A percentile compares a stretch with the other conserved stretches of the same genome.
These are phyloP conservation scores for Tortrix viridana DNA, from an alignment of 2,888 invertebrate species.

Conservation along the genomic window DNA sequence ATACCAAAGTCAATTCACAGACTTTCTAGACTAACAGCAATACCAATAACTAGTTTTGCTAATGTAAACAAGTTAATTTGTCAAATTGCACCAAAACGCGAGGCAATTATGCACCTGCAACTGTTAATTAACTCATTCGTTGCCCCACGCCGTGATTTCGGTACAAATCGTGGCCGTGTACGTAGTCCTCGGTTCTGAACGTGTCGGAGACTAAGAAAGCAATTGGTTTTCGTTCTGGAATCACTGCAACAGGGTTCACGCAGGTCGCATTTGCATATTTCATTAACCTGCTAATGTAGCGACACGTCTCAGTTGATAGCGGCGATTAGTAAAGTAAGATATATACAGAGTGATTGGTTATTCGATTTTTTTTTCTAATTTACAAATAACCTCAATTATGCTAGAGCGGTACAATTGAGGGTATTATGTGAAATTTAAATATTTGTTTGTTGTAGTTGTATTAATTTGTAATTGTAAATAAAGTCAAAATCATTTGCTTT, in stretches of 20 bases:
- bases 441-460: too few species aligned
- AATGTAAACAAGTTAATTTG: conserved; percentile 21
- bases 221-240: conserved; percentile 31
- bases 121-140: neutral
- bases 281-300: conserved; percentile 20
- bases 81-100: conserved; percentile 17
- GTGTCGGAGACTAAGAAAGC: neutral
- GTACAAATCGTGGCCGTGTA: too few species aligned
- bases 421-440: too few species aligned
- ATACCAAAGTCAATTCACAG: neutral
- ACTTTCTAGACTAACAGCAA: neutral
- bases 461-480: too few species aligned
- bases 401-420: too few species aligned
- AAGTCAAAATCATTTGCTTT: too few species aligned
- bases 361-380: too few species aligned
- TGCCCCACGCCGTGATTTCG: neutral
- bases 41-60: conserved; percentile 18
- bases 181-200: too few species aligned
- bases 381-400: too few species aligned
- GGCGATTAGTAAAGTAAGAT: neutral
- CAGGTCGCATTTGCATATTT: conserved; percentile 28
- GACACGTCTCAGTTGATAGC: neutral
- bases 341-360: neutral
- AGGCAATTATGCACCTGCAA: neutral
- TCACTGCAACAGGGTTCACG: conserved; percentile 10